Conservation (phyloP, 2,888 invertebrate genomes). For the Amaurobius ferox region DNA sequence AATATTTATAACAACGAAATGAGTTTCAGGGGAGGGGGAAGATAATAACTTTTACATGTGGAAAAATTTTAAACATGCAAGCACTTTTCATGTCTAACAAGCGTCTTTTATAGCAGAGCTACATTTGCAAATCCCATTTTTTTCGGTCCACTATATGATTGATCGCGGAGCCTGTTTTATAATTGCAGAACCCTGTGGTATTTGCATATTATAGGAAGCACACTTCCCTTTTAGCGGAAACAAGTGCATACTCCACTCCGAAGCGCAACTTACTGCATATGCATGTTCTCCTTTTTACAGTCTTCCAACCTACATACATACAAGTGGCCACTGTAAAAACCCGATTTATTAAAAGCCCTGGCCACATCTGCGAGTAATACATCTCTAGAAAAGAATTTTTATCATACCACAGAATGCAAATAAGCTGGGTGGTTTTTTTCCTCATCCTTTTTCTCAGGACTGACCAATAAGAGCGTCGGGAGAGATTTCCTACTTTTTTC, state of each 20-base stretch:
- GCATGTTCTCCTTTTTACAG: constrained; percentile 49
- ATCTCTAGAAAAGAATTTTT: constrained; percentile 21
- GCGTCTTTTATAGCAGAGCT: constrained; percentile 36
- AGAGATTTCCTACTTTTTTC: not conserved
- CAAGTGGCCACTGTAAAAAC: constrained; percentile 50
- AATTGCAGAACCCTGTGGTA: constrained; percentile 43
- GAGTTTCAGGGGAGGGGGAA: not conserved
- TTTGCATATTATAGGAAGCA: constrained; percentile 62
- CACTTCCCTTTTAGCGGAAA: constrained; percentile 42
- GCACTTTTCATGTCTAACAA: not conserved
- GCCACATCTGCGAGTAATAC: constrained; percentile 57
- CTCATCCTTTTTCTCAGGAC: constrained; percentile 11
- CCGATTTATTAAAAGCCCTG: constrained; percentile 57
- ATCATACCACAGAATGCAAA: constrained; percentile 62
- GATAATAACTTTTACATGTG: constrained; percentile 50
- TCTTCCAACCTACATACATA: constrained; percentile 19
- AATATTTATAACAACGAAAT: constrained; percentile 29
- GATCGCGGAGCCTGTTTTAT: constrained; percentile 5
- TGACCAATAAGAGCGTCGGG: constrained; percentile 62
- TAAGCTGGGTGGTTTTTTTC: constrained; percentile 35
- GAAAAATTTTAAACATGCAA: constrained; percentile 59
- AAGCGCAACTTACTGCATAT: constrained; percentile 46
- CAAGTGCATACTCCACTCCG: constrained; percentile 18
- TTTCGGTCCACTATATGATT: not conserved
- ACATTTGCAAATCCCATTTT: constrained; percentile 44